A percentile compares a stretch with the other conserved stretches of the same genome.
Evolutionary conservation across 2,113 vertebrate genomes (phyloP).

Genomic region (Pagrus major): DNA sequence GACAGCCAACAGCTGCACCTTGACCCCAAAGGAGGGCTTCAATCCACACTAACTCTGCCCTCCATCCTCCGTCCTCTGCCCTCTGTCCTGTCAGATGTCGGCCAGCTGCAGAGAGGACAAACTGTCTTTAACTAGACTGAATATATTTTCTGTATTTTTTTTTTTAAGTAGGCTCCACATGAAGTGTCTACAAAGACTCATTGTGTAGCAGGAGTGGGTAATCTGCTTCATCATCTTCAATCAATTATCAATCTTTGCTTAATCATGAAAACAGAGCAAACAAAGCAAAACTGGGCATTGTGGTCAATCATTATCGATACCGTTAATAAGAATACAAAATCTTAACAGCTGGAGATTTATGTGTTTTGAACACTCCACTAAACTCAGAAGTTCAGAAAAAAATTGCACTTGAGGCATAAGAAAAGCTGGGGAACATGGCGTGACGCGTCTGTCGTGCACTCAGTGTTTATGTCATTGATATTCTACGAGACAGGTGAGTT

Average conservation of each 20-base stretch:
- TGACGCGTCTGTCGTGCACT: too few relatives aligned
- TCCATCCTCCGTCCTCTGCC: background rate
- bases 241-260: too few relatives aligned
- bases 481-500: background rate
- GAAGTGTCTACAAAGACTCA: background rate
- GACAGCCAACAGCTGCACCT: background rate
- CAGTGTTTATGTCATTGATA: background rate
- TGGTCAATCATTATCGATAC: background rate
- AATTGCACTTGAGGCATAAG: background rate
- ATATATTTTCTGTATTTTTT: background rate
- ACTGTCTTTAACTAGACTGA: background rate
- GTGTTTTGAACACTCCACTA: background rate
- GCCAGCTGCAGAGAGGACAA: background rate
- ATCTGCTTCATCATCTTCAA: too few relatives aligned
- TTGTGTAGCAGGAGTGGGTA: background rate
- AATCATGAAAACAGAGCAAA: background rate
- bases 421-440: too few relatives aligned
- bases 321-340: background rate
- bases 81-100: background rate
- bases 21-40: too few relatives aligned
- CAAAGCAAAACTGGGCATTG: background rate
- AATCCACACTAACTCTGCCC: background rate
- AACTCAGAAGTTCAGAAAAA: background rate
- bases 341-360: too few relatives aligned
- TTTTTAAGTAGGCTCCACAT: background rate